Evolutionary conservation across 2,797 vertebrate species (phyloP).

Genomic region (Dermochelys coriacea): DNA sequence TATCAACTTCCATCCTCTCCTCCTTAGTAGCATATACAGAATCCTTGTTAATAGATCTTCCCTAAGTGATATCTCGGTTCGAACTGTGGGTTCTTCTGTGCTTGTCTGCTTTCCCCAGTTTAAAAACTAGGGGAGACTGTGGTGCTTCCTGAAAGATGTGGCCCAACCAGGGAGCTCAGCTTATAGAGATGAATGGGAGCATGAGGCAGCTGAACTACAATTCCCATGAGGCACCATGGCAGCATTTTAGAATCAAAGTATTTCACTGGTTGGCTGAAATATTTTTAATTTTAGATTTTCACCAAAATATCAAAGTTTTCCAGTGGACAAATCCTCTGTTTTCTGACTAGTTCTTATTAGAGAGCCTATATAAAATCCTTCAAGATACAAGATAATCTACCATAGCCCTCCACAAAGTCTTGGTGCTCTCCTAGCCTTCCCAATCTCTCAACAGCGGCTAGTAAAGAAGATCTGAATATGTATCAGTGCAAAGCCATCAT

Average conservation of each 20-base stretch:
- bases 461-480: neutral
- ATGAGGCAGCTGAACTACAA: neutral
- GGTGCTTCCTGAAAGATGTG: accelerated
- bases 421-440: accelerated
- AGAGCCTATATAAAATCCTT: neutral
- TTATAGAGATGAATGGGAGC: neutral
- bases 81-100: neutral
- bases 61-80: neutral
- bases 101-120: neutral
- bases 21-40: neutral
- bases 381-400: neutral
- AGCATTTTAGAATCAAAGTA: neutral
- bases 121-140: neutral
- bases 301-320: neutral
- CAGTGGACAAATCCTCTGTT: neutral
- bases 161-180: accelerated
- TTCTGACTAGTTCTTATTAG: neutral
- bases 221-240: neutral
- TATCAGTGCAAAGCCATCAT: accelerated
- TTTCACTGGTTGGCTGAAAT: accelerated
- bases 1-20: neutral
- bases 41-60: neutral
- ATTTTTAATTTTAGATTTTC: neutral
- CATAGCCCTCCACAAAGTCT: accelerated
- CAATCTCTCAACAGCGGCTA: neutral